Conservation (phyloP, 2,797 vertebrate genomes). For the Falco cherrug region DNA sequence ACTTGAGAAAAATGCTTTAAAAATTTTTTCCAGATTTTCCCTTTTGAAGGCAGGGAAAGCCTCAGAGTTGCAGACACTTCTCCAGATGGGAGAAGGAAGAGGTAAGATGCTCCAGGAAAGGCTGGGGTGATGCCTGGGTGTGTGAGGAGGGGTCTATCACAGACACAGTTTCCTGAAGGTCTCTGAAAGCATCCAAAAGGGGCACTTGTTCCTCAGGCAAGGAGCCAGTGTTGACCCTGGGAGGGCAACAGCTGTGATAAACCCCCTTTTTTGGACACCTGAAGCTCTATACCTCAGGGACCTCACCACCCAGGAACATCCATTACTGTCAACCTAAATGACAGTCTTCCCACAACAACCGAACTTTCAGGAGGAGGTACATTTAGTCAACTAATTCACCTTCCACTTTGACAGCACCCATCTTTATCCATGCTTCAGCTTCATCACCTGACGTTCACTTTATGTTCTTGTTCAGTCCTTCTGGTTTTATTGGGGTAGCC, state of each 20-base stretch:
- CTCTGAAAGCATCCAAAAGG: not conserved
- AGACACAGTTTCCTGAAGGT: not conserved
- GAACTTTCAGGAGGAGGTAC: not conserved
- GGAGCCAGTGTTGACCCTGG: not conserved
- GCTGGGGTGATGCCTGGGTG: not conserved
- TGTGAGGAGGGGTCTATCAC: not conserved
- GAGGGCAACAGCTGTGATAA: not conserved
- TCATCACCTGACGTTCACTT: not conserved
- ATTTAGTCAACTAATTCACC: not conserved
- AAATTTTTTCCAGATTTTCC: not conserved
- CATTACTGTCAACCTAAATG: not conserved
- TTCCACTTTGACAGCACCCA: not conserved
- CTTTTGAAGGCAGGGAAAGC: not conserved
- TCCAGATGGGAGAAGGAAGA: not conserved
- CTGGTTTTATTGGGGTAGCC: not conserved
- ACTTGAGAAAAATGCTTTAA: not conserved
- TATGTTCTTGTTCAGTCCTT: not conserved
- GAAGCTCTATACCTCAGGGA: not conserved
- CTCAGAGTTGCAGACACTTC: not conserved
- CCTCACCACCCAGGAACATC: too few species aligned
- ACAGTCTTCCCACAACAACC: not conserved
- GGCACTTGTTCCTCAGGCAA: not conserved
- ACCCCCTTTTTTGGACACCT: not conserved
- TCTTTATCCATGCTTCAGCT: not conserved
- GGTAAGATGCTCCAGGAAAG: not conserved